Conservation (phyloP, 2,888 invertebrate genomes). For the Epinotia ramella region DNA sequence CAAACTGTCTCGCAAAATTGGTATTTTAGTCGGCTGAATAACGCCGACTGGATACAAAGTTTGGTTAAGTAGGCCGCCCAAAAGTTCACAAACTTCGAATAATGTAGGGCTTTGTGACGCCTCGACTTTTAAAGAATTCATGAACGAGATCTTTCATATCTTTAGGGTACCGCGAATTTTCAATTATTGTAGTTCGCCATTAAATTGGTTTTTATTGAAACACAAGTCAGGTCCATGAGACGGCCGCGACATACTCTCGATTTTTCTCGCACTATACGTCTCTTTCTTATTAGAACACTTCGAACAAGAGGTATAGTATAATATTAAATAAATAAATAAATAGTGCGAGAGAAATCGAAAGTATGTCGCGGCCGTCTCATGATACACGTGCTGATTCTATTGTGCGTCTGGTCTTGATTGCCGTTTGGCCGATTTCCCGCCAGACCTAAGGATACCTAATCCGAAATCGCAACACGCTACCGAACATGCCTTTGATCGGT, state of each 20-base stretch:
- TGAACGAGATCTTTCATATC: constrained; percentile 38
- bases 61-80: constrained; percentile 30
- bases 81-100: constrained; percentile 36
- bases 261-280: too few relatives aligned
- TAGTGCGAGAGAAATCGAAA: too few relatives aligned
- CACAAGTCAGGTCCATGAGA: too few relatives aligned
- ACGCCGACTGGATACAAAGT: constrained; percentile 33
- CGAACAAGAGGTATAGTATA: too few relatives aligned
- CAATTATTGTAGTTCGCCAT: background rate
- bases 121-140: constrained; percentile 42
- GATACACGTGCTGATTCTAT: too few relatives aligned
- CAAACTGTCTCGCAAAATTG: constrained; percentile 16
- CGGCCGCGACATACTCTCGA: too few relatives aligned
- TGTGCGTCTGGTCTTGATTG: too few relatives aligned
- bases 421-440: background rate
- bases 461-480: too few relatives aligned
- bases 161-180: constrained; percentile 16
- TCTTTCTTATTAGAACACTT: too few relatives aligned
- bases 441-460: background rate
- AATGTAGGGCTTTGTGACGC: constrained; percentile 36
- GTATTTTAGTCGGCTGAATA: constrained; percentile 33
- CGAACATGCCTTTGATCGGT: too few relatives aligned
- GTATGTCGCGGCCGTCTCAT: too few relatives aligned
- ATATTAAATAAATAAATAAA: too few relatives aligned
- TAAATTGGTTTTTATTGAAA: background rate